Conservation (phyloP, 2,797 vertebrate species). For the Florisuga fusca region DNA sequence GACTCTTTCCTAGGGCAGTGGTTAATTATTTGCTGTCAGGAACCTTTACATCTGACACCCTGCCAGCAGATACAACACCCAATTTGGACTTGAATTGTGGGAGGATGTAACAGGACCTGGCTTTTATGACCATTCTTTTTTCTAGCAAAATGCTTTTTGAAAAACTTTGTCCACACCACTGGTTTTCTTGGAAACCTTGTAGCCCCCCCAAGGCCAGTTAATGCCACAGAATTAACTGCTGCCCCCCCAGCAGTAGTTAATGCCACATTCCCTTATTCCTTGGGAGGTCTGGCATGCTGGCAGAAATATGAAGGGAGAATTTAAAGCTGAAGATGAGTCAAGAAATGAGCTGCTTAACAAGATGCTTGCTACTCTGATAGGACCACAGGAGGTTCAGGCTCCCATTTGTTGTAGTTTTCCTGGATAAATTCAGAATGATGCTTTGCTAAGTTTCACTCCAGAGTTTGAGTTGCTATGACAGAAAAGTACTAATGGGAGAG, state of each 20-base stretch:
- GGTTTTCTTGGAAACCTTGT: neutral
- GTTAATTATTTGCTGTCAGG: neutral
- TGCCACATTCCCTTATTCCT: neutral
- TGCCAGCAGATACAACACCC: neutral
- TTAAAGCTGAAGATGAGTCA: neutral
- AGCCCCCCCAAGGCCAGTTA: neutral
- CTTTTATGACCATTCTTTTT: neutral
- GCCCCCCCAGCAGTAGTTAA: neutral
- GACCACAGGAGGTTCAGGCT: neutral
- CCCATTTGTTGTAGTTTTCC: neutral
- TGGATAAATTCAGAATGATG: neutral
- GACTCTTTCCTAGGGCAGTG: neutral
- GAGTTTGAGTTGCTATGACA: neutral
- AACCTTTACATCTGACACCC: neutral
- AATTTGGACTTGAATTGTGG: neutral
- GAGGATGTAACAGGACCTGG: neutral
- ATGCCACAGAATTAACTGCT: too few species aligned
- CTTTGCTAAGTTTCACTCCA: neutral
- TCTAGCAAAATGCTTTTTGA: neutral
- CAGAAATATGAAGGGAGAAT: neutral
- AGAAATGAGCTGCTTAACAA: neutral
- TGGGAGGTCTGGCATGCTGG: neutral
- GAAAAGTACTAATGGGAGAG: neutral
- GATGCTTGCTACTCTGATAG: neutral
- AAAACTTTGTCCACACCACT: neutral